Evolutionary conservation across 1,140 invertebrate species (phyloP).

Genomic region (Patella vulgata): DNA sequence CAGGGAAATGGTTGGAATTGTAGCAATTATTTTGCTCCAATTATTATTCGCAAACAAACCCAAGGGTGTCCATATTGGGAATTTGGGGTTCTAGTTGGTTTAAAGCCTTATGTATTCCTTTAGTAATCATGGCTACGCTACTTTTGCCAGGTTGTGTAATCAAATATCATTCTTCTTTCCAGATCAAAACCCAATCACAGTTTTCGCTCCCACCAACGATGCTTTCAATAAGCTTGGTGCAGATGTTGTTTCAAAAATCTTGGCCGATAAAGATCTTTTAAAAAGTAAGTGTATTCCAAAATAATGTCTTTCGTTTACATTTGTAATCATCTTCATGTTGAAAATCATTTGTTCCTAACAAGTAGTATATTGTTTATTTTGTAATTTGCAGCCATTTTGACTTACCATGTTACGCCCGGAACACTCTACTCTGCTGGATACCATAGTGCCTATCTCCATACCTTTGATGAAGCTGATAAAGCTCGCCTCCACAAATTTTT

Average conservation of each 20-base stretch:
- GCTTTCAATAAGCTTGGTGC: conserved; percentile 33
- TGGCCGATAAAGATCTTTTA: conserved; percentile 26
- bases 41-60: no score
- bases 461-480: conserved; percentile 25
- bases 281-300: conserved; percentile 28
- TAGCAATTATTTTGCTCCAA: no score
- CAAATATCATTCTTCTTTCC: conserved; percentile 13
- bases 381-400: conserved; percentile 50
- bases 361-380: no score
- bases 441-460: conserved; percentile 28
- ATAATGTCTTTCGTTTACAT: no score
- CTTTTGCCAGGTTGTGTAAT: no score
- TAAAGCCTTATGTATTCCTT: no score
- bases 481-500: background rate
- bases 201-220: conserved; percentile 35
- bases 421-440: conserved; percentile 34
- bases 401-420: conserved; percentile 63
- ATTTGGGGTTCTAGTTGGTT: no score
- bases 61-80: no score
- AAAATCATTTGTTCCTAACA: no score
- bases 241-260: conserved; percentile 20
- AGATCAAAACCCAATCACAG: conserved; percentile 33
- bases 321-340: no score
- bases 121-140: no score
- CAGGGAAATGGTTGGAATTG: no score